These are phyloP conservation scores for Gallinago jamesoni DNA, from an alignment of 2,113 vertebrate genomes.

Conservation along the genomic window DNA sequence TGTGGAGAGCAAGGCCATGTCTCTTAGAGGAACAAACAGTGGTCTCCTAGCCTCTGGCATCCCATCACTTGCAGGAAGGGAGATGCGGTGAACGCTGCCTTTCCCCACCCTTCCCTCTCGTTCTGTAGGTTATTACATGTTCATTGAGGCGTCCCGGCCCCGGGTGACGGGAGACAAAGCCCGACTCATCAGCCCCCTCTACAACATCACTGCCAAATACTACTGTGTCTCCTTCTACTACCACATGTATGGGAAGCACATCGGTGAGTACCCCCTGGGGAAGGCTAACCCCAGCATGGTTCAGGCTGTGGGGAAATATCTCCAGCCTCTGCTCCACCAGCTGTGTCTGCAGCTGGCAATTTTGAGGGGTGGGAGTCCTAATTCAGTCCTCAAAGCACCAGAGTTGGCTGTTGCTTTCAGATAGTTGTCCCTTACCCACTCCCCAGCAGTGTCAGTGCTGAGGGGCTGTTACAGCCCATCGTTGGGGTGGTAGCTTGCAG, in stretches of 20 bases:
- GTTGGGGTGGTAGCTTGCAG: not conserved
- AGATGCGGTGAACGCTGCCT: not conserved
- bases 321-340: not conserved
- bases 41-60: not conserved
- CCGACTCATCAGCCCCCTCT: constrained; percentile 91
- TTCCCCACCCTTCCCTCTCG: not conserved
- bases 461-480: not conserved
- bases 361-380: not conserved
- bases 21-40: not conserved
- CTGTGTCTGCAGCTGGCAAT: fast-evolving
- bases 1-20: not conserved
- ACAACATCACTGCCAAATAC: constrained; percentile 88
- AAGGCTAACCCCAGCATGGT: not conserved
- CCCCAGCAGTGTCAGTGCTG: not conserved
- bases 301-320: not conserved
- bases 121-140: constrained; percentile 94
- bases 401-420: not conserved
- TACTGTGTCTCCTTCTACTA: constrained; percentile 96
- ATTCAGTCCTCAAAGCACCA: not conserved
- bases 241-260: constrained; percentile 98
- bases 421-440: not conserved
- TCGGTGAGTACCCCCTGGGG: constrained; percentile 81
- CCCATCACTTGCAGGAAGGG: not conserved
- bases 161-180: constrained; percentile 89
- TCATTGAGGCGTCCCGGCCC: constrained; percentile 92